Base-by-base conservation (phyloP, 1,140 invertebrate species). In the Trypoxylus dichotomus region DNA sequence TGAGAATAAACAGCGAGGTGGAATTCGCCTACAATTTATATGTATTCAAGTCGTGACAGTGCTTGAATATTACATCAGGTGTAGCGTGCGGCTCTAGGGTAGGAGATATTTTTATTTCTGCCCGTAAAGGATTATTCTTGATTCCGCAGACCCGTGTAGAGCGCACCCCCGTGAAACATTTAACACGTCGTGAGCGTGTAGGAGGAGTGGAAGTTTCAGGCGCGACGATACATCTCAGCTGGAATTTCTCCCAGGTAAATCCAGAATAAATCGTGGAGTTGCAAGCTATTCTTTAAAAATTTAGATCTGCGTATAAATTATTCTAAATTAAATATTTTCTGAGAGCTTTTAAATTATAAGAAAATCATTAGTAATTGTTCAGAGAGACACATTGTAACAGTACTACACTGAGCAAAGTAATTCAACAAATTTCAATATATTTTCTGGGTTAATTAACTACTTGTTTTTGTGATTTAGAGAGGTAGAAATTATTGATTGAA, bases 51-150 rank as follows among this genome's bases (percentile, higher is more conserved):
- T 24, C 60, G 21, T 63, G 60, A 63, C 60, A 63, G 21, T 63
- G 60, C 60, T 63, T 63, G 60, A 63, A 63, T 63, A 63, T 63
- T 63, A 27, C 60, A 63, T 63, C 60, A 63, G 60, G 60, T 63
- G 60, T 27, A 63, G 10, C 10, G 60, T 19, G 8, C 21, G 2
- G n/a, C 13, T 63, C 60, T 1, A 6, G 24, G 21, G 60, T 63
- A 6, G 60, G 10, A 63, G 60, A 27, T 63, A 63, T 24, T 63
- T 63, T 63, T 25, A 63, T 63, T 27, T 63, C 60, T 21, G 60
- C 60, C 25, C 25, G 60, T 27, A 63, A 47, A 63, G 60, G 60
- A 63, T 63, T 63, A 63, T 24, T 63, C 60, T 24, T 63, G n/a
- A 21, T 27, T 11, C 25, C 60, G 60, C 60, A 63, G 60, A 63